Conservation (phyloP, 2,888 invertebrate genomes). For the Cataglyphis albicans region DNA sequence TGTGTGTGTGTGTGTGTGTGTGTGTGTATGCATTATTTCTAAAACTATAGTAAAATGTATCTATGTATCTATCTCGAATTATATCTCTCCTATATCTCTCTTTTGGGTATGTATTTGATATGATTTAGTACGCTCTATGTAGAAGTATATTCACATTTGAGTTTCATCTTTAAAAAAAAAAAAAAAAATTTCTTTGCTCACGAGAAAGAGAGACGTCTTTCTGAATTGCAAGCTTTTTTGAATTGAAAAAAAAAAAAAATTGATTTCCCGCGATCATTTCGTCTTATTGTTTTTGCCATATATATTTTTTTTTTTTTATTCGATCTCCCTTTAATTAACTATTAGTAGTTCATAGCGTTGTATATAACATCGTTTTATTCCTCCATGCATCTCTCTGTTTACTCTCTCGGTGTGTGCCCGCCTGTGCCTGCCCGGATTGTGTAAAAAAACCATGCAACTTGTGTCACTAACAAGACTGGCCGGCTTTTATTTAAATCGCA, state of each 20-base stretch:
- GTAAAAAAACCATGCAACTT: slow-evolving; percentile 70
- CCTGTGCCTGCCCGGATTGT: slow-evolving; percentile 76
- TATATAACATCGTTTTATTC: slow-evolving; percentile 66
- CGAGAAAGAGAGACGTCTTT: not conserved
- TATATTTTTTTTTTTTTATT: slow-evolving; percentile 2
- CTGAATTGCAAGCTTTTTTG: not conserved
- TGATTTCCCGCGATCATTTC: slow-evolving; percentile 14
- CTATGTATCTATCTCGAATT: slow-evolving; percentile 14
- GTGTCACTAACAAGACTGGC: slow-evolving; percentile 81
- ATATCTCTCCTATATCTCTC: not conserved
- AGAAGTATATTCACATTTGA: not conserved
- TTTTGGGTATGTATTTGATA: slow-evolving; percentile 10
- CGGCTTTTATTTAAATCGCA: slow-evolving; percentile 94
- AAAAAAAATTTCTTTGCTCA: not conserved
- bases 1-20: not conserved
- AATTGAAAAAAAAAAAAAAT: not conserved
- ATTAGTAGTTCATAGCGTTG: slow-evolving; percentile 42
- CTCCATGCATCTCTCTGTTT: slow-evolving; percentile 60
- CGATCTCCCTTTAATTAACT: not conserved
- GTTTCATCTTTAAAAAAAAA: not conserved
- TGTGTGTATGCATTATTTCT: not conserved
- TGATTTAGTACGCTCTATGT: not conserved
- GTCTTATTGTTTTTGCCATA: slow-evolving; percentile 9
- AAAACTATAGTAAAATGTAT: slow-evolving; percentile 10
- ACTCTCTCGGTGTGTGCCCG: slow-evolving; percentile 68